Evolutionary conservation across 2,888 invertebrate genomes (phyloP), one percentile per base, ranked within the genome.

Genomic region (Aporophyla nigra): DNA sequence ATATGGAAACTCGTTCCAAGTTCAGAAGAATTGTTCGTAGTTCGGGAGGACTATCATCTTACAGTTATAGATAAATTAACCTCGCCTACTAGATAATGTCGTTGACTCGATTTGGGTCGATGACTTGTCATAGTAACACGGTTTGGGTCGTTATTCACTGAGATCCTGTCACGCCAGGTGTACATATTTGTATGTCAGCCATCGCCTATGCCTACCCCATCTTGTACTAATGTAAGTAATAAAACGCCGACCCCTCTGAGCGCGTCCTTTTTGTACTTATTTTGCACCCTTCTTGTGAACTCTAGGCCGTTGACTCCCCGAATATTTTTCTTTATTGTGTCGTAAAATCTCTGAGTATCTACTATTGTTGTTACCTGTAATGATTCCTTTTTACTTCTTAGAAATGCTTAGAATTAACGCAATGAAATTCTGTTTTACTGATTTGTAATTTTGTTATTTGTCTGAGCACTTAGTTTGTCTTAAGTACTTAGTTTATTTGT

Each of bases 211-310:
- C 86, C 85, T 87, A 86, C 88, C 90, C 89, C 87, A 88, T 91
- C 91, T 90, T 86, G 70, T 87, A 85, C 84, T 89, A 87, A 87
- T 88, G 82, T 76, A 84, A 86, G 89, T 89, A 90, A 90, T 91
- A 91, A 90, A 91, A 90, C 85, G 84, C 49, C 90, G 88, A 89
- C 89, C 91, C 90, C 87, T 90, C 85, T 83, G 84, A 78, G 83
- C 87, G 87, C 89, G 91, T 88, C 92, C 92, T 91, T 89, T 88
- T 85, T 86, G 90, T 88, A 86, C 88, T 88, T 88, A 87, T 90
- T 88, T 88, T 86, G 88, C 92, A 91, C 92, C 92, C 92, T 92
- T 88, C 92, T 86, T 82, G 87, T 91, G 91, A 91, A 92, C 92
- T 89, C 89, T 86, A 82, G 92, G 92, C 88, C 92, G 89, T 92